Evolutionary conservation across 1,140 invertebrate species (phyloP), one percentile per base, ranked within the genome.

Genomic region (Sweltsa coloradensis): DNA sequence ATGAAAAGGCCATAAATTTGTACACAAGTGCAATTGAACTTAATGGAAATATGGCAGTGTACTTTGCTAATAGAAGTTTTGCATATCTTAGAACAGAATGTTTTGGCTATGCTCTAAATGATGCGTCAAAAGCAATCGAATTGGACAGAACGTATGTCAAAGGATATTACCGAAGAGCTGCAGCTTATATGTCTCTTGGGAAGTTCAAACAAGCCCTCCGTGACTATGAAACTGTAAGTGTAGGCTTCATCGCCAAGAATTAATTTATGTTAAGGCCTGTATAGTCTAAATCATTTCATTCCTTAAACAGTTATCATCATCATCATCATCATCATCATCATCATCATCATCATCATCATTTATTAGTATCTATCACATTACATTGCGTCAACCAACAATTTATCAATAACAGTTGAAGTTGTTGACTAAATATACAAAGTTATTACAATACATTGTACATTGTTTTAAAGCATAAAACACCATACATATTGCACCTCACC

Each of bases 161-260:
- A 69, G 92, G 88, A 11, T 88, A 86, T 57, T 99, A 98, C 65
- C 82, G 97, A 60, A 72, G 95, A 62, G 96, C 96, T 0, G 89
- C 89, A 0, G 87, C 95, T 27, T 80, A 96, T 57, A 98, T 99
- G 94, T 91, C 93, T 23, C 66, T 99, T 54, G 93, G 94, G 51
- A 97, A 97, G 71, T 97, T 94, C 63, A 97, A 97, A 71, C 68
- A 88, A 63, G 96, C 97, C 1, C 72, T 98, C 39, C 89, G 84
- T 66, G 95, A 99, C 72, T 97, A 92, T 71, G 91, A 97, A 78
- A 83, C 86, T 64, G 93, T 95, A 69, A 70, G 70, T 62, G 19
- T 14, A 14, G 7, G 11, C 29, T 31, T 31, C 41, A 39, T 43
- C 23, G 18, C 42, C 16, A 39, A 42, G 25, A 40, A 22, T 14